These are phyloP conservation scores for Prosopocoilus inquinatus DNA, from an alignment of 2,888 invertebrate species.

Conservation along the genomic window DNA sequence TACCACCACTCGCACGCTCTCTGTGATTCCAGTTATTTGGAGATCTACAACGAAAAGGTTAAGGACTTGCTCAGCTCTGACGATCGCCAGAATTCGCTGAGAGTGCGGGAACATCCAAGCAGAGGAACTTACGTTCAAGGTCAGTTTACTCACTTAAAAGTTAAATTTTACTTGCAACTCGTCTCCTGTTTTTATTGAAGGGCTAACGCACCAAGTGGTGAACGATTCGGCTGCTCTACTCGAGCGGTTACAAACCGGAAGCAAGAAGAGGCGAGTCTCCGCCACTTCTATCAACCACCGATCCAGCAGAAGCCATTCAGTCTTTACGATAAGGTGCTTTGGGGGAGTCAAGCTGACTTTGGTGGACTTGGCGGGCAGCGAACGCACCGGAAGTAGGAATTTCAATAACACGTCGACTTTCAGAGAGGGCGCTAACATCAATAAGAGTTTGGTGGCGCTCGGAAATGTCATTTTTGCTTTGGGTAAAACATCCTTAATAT, in stretches of 20 bases:
- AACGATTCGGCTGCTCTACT: conserved; percentile 57
- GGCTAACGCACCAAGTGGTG: conserved; percentile 63
- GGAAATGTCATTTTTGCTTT: conserved; percentile 80
- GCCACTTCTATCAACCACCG: conserved; percentile 69
- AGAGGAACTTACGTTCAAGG: conserved; percentile 80
- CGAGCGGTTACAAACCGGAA: conserved; percentile 60
- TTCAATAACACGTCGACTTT: conserved; percentile 51
- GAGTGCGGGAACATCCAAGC: conserved; percentile 75
- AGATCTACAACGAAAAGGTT: conserved; percentile 69
- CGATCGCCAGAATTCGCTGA: conserved; percentile 49
- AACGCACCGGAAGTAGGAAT: conserved; percentile 55
- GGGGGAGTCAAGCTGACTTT: conserved; percentile 63
- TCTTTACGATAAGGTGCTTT: conserved; percentile 64
- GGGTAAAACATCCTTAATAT: conserved; percentile 52
- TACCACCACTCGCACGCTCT: background rate
- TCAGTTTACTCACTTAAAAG: conserved; percentile 37
- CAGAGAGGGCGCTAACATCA: conserved; percentile 70
- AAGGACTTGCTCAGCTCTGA: conserved; percentile 60
- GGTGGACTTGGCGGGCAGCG: conserved; percentile 70
- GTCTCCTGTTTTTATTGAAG: conserved; percentile 47
- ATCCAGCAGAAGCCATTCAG: conserved; percentile 72
- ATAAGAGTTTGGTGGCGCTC: conserved; percentile 76
- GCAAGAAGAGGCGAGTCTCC: conserved; percentile 64
- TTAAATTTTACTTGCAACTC: background rate
- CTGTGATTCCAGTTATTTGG: conserved; percentile 55